Base-by-base conservation (phyloP, 2,113 vertebrate genomes). In the Sprattus sprattus region DNA sequence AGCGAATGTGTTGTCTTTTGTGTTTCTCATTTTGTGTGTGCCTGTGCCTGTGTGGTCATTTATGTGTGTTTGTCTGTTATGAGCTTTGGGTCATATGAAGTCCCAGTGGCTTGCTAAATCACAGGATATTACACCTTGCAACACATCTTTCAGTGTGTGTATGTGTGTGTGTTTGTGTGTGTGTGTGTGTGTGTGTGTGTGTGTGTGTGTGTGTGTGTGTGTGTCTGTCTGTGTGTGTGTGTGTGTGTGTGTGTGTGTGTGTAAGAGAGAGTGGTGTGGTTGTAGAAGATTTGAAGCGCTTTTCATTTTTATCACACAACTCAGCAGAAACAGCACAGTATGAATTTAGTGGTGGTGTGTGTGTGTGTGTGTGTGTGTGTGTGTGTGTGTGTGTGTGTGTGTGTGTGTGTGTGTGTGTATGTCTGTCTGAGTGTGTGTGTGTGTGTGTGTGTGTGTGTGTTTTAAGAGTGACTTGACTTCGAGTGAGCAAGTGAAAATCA, bases 91-190 rank as follows among this genome's bases (percentile, higher is more conserved):
- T 60, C 54, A 60, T 60, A 6, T 20, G 4, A 4, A 20, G 18
- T 60, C 54, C 54, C 54, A 60, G 54, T 60, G 54, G 54, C 54
- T 54, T 54, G 52, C 52, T 60, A 60, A 60, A 60, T 60, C 18
- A 60, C 54, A 20, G 54, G 54, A 60, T 60, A 22, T 60, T 60
- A 22, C 54, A 60, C 54, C 22, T 60, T 60, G 54, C 54, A 60
- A 22, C 6, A 20, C 18, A 20, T 57, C 18, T 60, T 49, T 49
- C 47, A 60, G 1, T 60, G 20, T 60, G 10, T 78, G 60, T 71
- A 1, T 82, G 81, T 86, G 46, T 80, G 82, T 49, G 45, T 81
- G n/a, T 81, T 81, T 83, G 7, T 11, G 28, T 39, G 39, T 39
- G 39, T 39, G 39, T 39, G 6, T 60, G 20, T 60, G 10, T 78